These are phyloP conservation scores for Pipa parva DNA, from an alignment of 2,113 vertebrate species.

Conservation along the genomic window DNA sequence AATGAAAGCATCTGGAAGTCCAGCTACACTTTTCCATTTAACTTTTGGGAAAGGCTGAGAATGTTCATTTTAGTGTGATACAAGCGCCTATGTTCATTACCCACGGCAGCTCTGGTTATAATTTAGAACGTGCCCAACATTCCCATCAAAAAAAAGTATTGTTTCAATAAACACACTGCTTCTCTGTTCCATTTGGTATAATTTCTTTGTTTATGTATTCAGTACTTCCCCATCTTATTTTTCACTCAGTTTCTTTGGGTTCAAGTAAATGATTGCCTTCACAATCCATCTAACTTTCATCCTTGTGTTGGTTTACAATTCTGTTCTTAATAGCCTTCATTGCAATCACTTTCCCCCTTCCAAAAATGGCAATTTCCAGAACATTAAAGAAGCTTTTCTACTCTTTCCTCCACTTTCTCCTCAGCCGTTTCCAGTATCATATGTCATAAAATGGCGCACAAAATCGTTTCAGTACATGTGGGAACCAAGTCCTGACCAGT, in stretches of 20 bases:
- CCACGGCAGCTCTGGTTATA: not conserved
- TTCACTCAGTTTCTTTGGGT: not conserved
- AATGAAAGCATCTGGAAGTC: no score
- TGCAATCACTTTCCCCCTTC: not conserved
- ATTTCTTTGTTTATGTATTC: not conserved
- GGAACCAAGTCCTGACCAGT: not conserved
- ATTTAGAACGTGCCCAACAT: not conserved
- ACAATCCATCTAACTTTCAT: not conserved
- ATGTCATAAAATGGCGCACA: not conserved
- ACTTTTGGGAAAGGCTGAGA: no score
- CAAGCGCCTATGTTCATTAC: no score
- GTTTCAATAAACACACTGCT: not conserved
- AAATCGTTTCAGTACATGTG: not conserved
- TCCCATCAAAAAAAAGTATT: not conserved
- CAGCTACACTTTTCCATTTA: no score
- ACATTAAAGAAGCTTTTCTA: no score
- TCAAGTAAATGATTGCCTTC: not conserved
- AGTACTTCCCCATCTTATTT: not conserved
- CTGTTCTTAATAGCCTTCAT: not conserved
- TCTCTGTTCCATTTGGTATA: not conserved
- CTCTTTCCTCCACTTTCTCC: not conserved
- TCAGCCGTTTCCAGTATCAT: not conserved
- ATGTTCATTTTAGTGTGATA: no score
- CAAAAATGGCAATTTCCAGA: no score
- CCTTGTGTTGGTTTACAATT: not conserved